Conservation (phyloP, 2,797 vertebrate species). For the Sebastes dallii region DNA sequence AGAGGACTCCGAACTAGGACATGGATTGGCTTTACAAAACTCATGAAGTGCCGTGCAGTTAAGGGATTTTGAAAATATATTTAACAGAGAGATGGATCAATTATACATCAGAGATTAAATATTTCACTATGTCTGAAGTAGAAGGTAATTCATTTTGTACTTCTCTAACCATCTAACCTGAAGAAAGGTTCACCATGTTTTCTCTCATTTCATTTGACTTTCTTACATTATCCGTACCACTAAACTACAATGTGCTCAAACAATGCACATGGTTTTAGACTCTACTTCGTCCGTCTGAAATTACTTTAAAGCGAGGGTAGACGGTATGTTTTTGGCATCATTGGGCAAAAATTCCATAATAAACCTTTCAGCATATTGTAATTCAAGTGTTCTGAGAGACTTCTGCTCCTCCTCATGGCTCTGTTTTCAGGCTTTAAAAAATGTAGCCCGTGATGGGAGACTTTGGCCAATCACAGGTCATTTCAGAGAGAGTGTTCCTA, state of each 20-base stretch:
- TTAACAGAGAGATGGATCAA: slow-evolving; percentile 42
- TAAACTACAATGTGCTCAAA: background rate
- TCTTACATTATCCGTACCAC: background rate
- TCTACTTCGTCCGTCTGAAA: background rate
- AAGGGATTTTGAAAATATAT: slow-evolving; percentile 29
- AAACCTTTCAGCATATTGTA: too few species aligned
- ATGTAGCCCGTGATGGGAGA: too few species aligned
- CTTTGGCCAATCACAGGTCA: too few species aligned
- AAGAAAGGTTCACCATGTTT: background rate
- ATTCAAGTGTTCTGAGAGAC: too few species aligned
- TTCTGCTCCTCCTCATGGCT: too few species aligned
- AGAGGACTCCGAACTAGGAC: slow-evolving; percentile 5
- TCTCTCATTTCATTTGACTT: slow-evolving; percentile 11
- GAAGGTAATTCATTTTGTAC: slow-evolving; percentile 20
- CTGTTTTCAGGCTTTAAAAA: too few species aligned
- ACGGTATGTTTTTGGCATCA: too few species aligned
- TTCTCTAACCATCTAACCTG: slow-evolving; percentile 8
- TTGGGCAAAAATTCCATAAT: too few species aligned
- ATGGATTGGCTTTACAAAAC: slow-evolving; percentile 30
- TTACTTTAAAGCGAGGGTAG: background rate
- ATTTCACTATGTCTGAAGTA: slow-evolving; percentile 44
- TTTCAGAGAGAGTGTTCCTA: too few species aligned
- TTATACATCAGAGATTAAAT: slow-evolving; percentile 58
- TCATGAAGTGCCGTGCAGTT: background rate
- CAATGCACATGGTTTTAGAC: background rate